phyloP scores from a whole-genome alignment of 2,113 vertebrate species.

The Conger conger region DNA sequence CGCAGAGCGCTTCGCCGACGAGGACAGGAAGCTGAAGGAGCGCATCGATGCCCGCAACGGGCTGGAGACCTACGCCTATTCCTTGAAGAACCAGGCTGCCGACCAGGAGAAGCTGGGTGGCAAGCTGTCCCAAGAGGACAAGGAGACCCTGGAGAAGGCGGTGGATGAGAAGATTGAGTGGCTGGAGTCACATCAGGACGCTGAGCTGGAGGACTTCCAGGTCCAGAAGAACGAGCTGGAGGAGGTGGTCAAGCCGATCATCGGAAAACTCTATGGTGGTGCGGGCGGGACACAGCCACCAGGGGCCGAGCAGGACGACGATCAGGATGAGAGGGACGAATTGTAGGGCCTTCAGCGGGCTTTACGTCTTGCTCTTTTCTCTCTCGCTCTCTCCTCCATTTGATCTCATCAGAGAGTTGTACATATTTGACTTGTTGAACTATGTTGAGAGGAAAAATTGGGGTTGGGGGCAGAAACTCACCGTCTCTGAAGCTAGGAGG shows the following conservation, averaged over 20 bases:
- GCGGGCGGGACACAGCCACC: conserved; percentile 82
- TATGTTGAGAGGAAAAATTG: too few species aligned
- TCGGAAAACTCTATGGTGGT: conserved; percentile 92
- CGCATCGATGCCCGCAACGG: conserved; percentile 91
- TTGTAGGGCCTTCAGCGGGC: conserved; percentile 71
- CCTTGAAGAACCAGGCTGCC: conserved; percentile 94
- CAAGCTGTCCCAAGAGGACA: conserved; percentile 91
- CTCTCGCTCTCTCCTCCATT: too few species aligned
- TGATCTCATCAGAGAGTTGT: too few species aligned
- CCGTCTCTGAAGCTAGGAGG: too few species aligned
- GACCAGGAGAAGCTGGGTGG: conserved; percentile 98
- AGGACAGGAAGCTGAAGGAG: conserved; percentile 95
- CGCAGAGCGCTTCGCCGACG: conserved; percentile 91
- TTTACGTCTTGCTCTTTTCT: too few species aligned
- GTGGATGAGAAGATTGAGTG: conserved; percentile 98
- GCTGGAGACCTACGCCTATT: conserved; percentile 94
- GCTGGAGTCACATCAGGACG: conserved; percentile 95
- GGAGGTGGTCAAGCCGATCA: conserved; percentile 92
- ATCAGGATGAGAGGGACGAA: conserved; percentile 82
- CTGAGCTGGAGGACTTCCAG: conserved; percentile 92
- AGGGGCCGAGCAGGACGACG: conserved; percentile 64
- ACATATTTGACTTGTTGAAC: too few species aligned
- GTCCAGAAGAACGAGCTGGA: conserved; percentile 96
- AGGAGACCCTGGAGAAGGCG: conserved; percentile 91
- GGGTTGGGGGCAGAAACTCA: too few species aligned